Evolutionary conservation across 2,113 vertebrate genomes (phyloP).

Genomic region (Butorides virescens): DNA sequence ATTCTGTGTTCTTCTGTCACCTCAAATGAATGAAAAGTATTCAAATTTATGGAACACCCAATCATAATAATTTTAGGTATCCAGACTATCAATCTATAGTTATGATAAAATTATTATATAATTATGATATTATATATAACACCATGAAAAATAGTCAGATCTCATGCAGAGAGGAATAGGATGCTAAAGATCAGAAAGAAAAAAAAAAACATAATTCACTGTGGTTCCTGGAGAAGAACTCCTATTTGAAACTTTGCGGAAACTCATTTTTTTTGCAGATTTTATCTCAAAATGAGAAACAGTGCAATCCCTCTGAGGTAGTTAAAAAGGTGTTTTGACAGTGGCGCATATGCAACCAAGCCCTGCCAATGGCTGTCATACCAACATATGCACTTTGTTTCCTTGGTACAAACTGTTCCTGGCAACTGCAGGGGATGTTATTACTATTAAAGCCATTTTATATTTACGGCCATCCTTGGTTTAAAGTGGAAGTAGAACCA

Average conservation of each 20-base stretch:
- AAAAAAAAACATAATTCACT: background rate
- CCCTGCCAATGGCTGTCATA: slow-evolving; percentile 13
- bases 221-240: background rate
- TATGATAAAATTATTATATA: background rate
- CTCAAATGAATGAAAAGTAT: background rate
- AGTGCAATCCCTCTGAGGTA: background rate
- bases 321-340: slow-evolving; percentile 33
- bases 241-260: background rate
- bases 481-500: background rate
- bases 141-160: background rate
- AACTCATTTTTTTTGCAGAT: background rate
- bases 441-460: background rate
- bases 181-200: background rate
- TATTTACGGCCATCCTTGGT: background rate
- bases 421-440: background rate
- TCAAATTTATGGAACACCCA: background rate
- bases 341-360: background rate
- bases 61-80: background rate
- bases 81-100: background rate
- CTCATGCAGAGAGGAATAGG: background rate
- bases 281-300: background rate
- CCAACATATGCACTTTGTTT: slow-evolving; percentile 4
- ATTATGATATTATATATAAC: background rate
- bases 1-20: background rate
- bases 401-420: slow-evolving; percentile 18